Evolutionary conservation across 1,140 invertebrate species (phyloP).

Genomic region (Calliopsis andreniformis): DNA sequence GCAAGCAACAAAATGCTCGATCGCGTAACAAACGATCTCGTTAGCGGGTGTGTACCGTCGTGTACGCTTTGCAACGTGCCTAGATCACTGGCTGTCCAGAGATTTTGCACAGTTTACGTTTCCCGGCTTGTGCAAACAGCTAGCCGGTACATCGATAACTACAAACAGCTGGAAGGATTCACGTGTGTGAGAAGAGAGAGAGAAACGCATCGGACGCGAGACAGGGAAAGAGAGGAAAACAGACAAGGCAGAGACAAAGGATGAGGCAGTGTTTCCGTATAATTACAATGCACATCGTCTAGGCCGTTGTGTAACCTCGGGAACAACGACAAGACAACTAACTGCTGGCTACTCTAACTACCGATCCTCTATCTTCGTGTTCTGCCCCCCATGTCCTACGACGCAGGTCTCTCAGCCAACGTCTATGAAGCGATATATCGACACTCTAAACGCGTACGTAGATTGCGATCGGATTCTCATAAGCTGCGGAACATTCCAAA

Average conservation of each 20-base stretch:
- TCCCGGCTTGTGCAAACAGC: conserved; percentile 40
- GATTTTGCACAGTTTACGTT: conserved; percentile 43
- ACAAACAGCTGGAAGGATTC: conserved; percentile 33
- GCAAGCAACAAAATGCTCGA: background rate
- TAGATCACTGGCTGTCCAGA: conserved; percentile 22
- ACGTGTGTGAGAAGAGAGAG: conserved; percentile 11
- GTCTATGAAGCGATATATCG: conserved; percentile 72
- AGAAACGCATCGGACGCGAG: background rate
- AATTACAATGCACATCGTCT: conserved; percentile 72
- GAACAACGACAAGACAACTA: conserved; percentile 63
- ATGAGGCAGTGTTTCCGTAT: conserved; percentile 59
- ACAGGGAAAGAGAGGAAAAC: background rate
- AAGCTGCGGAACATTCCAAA: background rate
- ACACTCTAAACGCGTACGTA: conserved; percentile 4
- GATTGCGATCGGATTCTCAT: background rate
- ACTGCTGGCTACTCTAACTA: conserved; percentile 36
- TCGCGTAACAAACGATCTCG: conserved; percentile 27
- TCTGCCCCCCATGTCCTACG: conserved; percentile 20
- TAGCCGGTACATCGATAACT: conserved; percentile 9
- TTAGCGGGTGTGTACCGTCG: conserved; percentile 1
- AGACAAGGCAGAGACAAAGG: conserved; percentile 10
- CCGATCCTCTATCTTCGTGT: conserved; percentile 28
- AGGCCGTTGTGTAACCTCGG: conserved; percentile 44
- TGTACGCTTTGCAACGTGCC: conserved; percentile 19
- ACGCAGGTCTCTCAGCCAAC: conserved; percentile 41